Percentiles rank a stretch among this genome's conserved stretches.
phyloP scores from a whole-genome alignment of 2,113 vertebrate species.

The Gasterosteus nipponicus region DNA sequence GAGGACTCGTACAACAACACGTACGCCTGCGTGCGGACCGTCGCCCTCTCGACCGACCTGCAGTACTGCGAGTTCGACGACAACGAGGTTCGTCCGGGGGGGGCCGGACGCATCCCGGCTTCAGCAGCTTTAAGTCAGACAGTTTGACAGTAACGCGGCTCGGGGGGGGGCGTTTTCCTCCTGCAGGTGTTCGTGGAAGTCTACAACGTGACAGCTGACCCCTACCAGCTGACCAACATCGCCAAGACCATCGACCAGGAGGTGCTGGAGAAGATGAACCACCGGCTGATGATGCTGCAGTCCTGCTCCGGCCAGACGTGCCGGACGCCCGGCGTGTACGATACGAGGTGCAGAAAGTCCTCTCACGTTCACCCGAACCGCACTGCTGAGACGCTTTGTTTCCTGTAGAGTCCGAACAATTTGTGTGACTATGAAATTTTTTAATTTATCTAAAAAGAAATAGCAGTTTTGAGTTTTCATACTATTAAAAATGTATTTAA shows the following conservation, averaged over 20 bases:
- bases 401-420: no score
- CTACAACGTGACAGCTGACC: slow-evolving; percentile 95
- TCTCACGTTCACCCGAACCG: no score
- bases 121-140: not conserved
- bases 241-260: slow-evolving; percentile 95
- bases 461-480: no score
- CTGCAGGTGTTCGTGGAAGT: slow-evolving; percentile 95
- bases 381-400: no score
- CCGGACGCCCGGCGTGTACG: slow-evolving; percentile 90
- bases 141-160: not conserved
- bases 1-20: slow-evolving; percentile 98
- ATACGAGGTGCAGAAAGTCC: slow-evolving; percentile 65
- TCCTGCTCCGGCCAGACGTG: slow-evolving; percentile 91
- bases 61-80: slow-evolving; percentile 99
- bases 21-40: slow-evolving; percentile 92
- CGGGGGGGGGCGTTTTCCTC: not conserved
- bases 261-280: slow-evolving; percentile 98
- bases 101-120: not conserved
- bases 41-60: slow-evolving; percentile 84
- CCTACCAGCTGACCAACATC: slow-evolving; percentile 94
- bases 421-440: no score
- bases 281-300: slow-evolving; percentile 97
- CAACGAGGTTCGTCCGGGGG: slow-evolving; percentile 83
- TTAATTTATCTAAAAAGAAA: no score
- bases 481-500: no score